A percentile compares a stretch with the other conserved stretches of the same genome.
Evolutionary conservation across 1,140 invertebrate genomes (phyloP).

Genomic region (Varroa destructor): DNA sequence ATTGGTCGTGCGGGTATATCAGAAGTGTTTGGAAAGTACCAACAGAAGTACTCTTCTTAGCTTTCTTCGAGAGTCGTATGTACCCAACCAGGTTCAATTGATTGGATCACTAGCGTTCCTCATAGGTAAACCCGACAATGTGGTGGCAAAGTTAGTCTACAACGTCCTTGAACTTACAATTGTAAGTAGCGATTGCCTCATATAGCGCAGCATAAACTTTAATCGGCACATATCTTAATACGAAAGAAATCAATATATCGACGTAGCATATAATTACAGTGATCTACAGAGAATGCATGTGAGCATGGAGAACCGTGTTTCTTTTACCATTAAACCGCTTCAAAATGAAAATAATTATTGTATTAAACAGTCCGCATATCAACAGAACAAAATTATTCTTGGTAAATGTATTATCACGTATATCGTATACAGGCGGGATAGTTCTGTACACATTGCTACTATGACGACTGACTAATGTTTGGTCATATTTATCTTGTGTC

Average conservation of each 20-base stretch:
- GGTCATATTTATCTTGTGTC: too few relatives aligned
- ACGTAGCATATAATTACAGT: background rate
- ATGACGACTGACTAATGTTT: too few relatives aligned
- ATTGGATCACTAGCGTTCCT: background rate
- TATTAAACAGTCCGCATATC: too few relatives aligned
- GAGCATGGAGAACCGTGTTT: background rate
- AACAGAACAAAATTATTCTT: too few relatives aligned
- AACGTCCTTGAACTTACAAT: background rate
- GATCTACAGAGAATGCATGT: background rate
- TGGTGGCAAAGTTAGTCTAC: background rate
- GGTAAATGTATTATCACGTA: too few relatives aligned
- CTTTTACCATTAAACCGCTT: background rate
- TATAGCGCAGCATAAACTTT: background rate
- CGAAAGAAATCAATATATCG: background rate
- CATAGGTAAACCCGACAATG: background rate
- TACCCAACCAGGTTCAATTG: background rate
- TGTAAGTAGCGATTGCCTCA: background rate
- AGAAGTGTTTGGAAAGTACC: slow-evolving; percentile 1
- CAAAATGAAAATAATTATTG: too few relatives aligned
- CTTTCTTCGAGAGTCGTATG: slow-evolving; percentile 1
- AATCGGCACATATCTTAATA: background rate
- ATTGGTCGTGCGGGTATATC: background rate
- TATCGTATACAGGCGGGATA: too few relatives aligned
- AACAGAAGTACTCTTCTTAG: background rate
- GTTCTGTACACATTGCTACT: too few relatives aligned